Base-by-base conservation (phyloP, 2,797 vertebrate genomes). In the Danionella dracula region DNA sequence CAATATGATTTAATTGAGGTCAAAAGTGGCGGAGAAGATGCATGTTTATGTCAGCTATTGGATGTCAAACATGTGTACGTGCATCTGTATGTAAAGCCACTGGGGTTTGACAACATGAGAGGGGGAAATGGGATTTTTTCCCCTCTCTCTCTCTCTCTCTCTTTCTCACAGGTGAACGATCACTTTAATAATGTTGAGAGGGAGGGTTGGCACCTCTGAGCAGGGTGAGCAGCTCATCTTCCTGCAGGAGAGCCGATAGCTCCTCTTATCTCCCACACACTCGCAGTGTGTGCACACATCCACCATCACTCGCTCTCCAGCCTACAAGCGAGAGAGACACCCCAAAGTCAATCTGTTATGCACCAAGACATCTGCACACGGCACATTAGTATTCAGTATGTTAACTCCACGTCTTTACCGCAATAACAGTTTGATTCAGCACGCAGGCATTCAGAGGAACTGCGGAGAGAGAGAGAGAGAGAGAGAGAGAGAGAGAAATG, bases 391-490 rank as follows among this genome's bases (percentile, higher is more conserved):
- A 34, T 54, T 68, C 16, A 51, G 44, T 45, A 45, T 13, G 59
- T 56, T 53, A 40, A 35, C 15, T 16, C 12, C 10, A 23, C 44
- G 29, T 63, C 76, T 94, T 93, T 88, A 99, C 96, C 84, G 82
- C 93, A 55, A 98, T 88, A 61, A 93, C 27, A 15, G n/a, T 98
- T 62, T 93, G 87, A 65, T 99, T 98, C 78, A 91, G 75, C 61
- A 90, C 46, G 60, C 96, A 99, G 32, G 82, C 95, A 37, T 94
- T 81, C 75, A 93, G 34, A 0, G 90, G 87, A n/a, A 81, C 96
- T 99, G 82, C 21, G 51, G 44, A 73, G 12, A 66, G 29, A 71
- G 61, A 9, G 42, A 73, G 12, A n/a, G n/a, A n/a, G n/a, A n/a
- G n/a, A n/a, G n/a, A n/a, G n/a, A 66, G 31, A 73, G 62, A 20